Evolutionary conservation across 2,113 vertebrate genomes (phyloP), one percentile per base, ranked within the genome.

Genomic region (Leucosticte australis): DNA sequence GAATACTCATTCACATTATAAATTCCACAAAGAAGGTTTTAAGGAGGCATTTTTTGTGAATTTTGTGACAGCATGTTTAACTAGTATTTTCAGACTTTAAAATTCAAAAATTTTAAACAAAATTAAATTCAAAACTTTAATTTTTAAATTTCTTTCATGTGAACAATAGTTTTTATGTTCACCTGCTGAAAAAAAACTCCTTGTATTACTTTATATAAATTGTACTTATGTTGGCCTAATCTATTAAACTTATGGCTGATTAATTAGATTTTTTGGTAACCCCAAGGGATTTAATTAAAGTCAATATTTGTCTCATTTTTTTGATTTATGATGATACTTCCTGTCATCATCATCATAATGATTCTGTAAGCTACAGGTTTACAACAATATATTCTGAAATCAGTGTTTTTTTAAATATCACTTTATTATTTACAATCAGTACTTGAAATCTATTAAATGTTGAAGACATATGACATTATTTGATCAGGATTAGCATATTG

Each of bases 341-440:
- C 13, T 77, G 20, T 76, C 27, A 46, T 71, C 23, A 41, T 76
- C 59, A 20, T 69, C 17, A 44, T 52, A 52, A 63, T 49, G 21
- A 47, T 68, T 75, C 33, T 76, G 23, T 86, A 50, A 80, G 47
- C 13, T 69, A 17, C 30, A 56, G 9, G 11, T 84, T 90, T 52
- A 17, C 14, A 57, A 17, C 15, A 80, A 11, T 22, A 15, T 77
- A 28, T 70, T 81, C 35, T 84, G 69, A 83, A n/a, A 56, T 69
- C 4, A 13, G 4, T 21, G 3, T 11, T 44, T 50, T 44, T 10
- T 0, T 0, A 24, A 62, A 41, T 55, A 31, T 50, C 10, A 17
- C 13, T 53, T 80, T 26, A 11, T 69, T 73, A 44, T 55, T 93
- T 28, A 28, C 47, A 88, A 20, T 57, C 28, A 27, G 11, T 85